These are phyloP conservation scores for Erpornis zantholeuca DNA, from an alignment of 2,113 vertebrate species.

Conservation along the genomic window DNA sequence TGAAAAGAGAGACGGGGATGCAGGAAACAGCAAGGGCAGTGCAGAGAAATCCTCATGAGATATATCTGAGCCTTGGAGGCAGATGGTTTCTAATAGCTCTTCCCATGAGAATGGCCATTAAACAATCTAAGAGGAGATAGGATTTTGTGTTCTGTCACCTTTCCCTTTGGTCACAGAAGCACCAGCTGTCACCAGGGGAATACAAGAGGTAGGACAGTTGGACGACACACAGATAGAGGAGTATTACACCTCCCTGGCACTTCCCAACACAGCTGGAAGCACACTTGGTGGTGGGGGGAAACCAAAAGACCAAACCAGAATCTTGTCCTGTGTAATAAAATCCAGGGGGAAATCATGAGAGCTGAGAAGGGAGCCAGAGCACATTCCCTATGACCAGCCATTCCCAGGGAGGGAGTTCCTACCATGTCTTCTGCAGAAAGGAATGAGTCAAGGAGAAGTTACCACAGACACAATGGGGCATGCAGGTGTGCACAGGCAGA, in stretches of 20 bases:
- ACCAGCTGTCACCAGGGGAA: background rate
- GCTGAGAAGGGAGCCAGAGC: background rate
- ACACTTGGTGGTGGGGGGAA: accelerated
- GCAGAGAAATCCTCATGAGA: background rate
- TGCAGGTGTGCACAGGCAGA: background rate
- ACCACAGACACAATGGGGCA: accelerated
- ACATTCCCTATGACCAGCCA: background rate
- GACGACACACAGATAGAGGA: background rate
- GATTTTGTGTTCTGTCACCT: background rate
- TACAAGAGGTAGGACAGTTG: background rate
- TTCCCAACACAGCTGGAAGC: background rate
- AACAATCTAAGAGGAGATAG: background rate
- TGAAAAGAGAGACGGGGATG: background rate
- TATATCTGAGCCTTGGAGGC: background rate
- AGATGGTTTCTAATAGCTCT: background rate
- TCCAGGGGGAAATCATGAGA: background rate
- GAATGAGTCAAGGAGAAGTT: background rate
- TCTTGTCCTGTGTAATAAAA: background rate
- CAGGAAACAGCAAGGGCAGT: background rate
- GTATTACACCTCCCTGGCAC: background rate
- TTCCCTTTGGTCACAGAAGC: background rate
- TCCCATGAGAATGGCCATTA: background rate
- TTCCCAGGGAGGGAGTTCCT: background rate
- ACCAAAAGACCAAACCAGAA: background rate
- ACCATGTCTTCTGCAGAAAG: background rate